Evolutionary conservation across 2,113 vertebrate species (phyloP).

Genomic region (Oryzias javanicus): DNA sequence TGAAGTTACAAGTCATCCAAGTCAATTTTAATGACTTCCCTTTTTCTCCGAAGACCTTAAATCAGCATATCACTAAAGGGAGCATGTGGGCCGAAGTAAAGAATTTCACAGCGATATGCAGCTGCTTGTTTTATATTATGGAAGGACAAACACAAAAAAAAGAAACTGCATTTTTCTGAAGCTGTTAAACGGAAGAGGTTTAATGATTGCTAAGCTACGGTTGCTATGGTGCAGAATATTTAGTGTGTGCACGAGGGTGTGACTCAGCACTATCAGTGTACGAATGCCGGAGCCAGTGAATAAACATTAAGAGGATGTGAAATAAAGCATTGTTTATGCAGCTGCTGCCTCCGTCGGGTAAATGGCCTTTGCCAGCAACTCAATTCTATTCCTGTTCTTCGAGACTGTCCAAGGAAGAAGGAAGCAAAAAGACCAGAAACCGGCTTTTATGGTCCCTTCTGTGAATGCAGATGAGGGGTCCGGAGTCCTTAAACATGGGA

Average conservation of each 20-base stretch:
- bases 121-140: conserved; percentile 27
- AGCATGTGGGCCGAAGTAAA: conserved; percentile 8
- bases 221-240: conserved; percentile 72
- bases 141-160: conserved; percentile 43
- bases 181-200: conserved; percentile 52
- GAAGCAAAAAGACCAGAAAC: conserved; percentile 43
- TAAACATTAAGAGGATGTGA: conserved; percentile 67
- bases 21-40: conserved; percentile 37
- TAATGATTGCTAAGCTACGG: conserved; percentile 67
- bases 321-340: conserved; percentile 74
- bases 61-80: conserved; percentile 24
- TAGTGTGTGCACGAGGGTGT: conserved; percentile 65
- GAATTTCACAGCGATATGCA: conserved; percentile 13
- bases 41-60: conserved; percentile 27
- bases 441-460: conserved; percentile 61
- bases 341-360: conserved; percentile 57
- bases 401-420: conserved; percentile 59
- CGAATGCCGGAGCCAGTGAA: conserved; percentile 59
- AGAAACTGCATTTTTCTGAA: conserved; percentile 52
- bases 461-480: conserved; percentile 65
- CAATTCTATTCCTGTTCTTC: conserved; percentile 61
- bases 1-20: conserved; percentile 31
- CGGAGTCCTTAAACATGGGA: conserved; percentile 49
- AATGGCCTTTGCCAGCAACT: conserved; percentile 55
- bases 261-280: conserved; percentile 69